A percentile compares a stretch with the other conserved stretches of the same genome.
These are phyloP conservation scores for Chamaea fasciata DNA, from an alignment of 2,113 vertebrate genomes.

Conservation along the genomic window DNA sequence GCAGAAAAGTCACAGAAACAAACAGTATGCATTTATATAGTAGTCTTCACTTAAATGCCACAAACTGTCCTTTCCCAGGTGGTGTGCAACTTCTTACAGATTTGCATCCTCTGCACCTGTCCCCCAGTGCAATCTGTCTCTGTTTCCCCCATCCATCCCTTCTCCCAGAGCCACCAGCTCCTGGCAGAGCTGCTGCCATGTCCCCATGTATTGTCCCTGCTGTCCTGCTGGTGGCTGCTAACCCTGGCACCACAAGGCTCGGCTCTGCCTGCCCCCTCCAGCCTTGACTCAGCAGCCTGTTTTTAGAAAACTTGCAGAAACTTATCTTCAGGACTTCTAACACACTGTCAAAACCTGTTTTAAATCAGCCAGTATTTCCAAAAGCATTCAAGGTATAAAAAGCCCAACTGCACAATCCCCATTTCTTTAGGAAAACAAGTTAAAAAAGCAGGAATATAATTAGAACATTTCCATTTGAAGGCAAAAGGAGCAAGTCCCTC, in stretches of 20 bases:
- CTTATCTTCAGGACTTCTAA: neutral
- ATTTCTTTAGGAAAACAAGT: conserved; percentile 1
- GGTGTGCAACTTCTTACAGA: neutral
- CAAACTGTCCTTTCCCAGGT: neutral
- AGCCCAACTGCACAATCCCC: neutral
- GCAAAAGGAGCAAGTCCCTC: neutral
- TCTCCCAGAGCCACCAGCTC: neutral
- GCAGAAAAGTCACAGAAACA: neutral
- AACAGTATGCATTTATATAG: neutral
- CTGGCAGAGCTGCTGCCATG: neutral
- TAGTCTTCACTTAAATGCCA: neutral
- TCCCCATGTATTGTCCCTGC: rapidly evolving
- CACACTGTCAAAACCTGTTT: neutral
- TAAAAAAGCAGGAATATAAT: neutral
- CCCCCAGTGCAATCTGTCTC: neutral
- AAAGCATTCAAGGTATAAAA: neutral
- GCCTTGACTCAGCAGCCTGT: neutral
- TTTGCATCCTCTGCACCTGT: neutral
- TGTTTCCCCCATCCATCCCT: neutral
- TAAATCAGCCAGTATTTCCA: neutral
- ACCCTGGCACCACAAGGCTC: rapidly evolving
- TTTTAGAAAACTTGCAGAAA: neutral
- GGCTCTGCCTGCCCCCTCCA: neutral
- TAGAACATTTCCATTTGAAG: conserved; percentile 11
- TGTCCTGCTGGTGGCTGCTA: rapidly evolving